phyloP scores from a whole-genome alignment of 2,797 vertebrate species.

The Amblyraja radiata region DNA sequence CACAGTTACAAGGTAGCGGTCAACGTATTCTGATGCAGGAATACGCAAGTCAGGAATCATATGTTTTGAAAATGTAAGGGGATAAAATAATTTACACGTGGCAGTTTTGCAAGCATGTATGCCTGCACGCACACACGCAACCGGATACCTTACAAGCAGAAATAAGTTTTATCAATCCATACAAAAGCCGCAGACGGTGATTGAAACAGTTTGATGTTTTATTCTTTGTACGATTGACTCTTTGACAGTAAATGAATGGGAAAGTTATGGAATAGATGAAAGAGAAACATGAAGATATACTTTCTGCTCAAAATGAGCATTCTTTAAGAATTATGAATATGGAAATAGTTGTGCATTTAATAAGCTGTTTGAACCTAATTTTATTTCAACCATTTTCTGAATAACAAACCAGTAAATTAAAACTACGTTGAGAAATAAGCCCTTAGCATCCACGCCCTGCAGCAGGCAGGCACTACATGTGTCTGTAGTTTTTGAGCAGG shows the following conservation, averaged over 20 bases:
- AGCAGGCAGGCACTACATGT: neutral
- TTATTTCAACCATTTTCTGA: neutral
- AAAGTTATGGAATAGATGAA: conserved; percentile 12
- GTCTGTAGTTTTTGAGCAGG: neutral
- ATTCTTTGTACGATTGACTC: conserved; percentile 12
- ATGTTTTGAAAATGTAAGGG: conserved; percentile 14
- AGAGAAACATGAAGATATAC: neutral
- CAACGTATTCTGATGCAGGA: neutral
- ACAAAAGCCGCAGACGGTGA: neutral
- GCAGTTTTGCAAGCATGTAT: too few relatives aligned
- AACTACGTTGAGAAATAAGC: conserved; percentile 7
- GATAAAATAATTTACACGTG: neutral
- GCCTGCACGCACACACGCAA: neutral
- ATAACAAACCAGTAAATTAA: conserved; percentile 21
- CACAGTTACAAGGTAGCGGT: neutral
- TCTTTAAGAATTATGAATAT: neutral
- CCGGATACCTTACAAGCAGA: neutral
- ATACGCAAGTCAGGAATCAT: neutral
- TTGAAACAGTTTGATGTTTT: conserved; percentile 31
- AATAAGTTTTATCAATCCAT: neutral
- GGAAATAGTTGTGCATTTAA: neutral
- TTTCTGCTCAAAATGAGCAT: neutral
- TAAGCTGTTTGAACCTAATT: neutral
- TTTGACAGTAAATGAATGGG: conserved; percentile 24
- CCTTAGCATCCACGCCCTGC: conserved; percentile 8